A percentile compares a stretch with the other conserved stretches of the same genome.
phyloP scores from a whole-genome alignment of 2,888 invertebrate genomes.

The Capitulum mitella region DNA sequence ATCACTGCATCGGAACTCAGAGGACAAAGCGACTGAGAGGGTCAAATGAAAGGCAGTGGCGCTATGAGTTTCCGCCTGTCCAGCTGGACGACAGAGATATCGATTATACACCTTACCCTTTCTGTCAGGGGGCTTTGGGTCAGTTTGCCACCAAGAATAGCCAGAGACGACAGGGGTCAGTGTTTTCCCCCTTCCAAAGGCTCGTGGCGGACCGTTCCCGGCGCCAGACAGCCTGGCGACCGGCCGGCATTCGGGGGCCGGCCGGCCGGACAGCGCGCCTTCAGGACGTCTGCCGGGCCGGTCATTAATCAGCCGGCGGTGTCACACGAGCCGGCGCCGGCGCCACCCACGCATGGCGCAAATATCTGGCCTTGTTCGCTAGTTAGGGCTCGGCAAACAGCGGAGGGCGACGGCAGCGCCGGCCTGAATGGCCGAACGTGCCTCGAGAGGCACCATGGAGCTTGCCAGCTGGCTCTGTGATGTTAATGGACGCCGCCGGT shows the following conservation, averaged over 20 bases:
- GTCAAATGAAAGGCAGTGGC: too few species aligned
- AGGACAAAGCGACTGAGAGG: too few species aligned
- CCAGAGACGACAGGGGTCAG: too few species aligned
- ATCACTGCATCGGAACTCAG: too few species aligned
- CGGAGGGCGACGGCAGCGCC: not conserved
- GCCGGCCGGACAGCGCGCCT: not conserved
- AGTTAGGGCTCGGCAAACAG: not conserved
- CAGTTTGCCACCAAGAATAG: too few species aligned
- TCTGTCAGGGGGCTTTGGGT: too few species aligned
- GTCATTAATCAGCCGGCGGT: conserved; percentile 8
- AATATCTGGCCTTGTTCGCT: not conserved
- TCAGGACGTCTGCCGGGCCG: not conserved
- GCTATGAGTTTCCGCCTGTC: too few species aligned
- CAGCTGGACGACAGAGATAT: too few species aligned
- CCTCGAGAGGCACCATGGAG: not conserved
- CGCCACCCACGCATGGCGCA: conserved; percentile 14
- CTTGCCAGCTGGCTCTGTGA: conserved; percentile 17
- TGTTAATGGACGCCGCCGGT: not conserved
- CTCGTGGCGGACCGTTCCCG: not conserved
- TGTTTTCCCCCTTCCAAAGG: too few species aligned
- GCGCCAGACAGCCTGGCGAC: not conserved
- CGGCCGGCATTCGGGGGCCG: not conserved
- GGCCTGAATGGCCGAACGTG: conserved; percentile 1
- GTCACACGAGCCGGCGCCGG: not conserved
- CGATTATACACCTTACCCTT: too few species aligned